Evolutionary conservation across 1,140 invertebrate genomes (phyloP).

Genomic region (Drosophila kurseongensis): DNA sequence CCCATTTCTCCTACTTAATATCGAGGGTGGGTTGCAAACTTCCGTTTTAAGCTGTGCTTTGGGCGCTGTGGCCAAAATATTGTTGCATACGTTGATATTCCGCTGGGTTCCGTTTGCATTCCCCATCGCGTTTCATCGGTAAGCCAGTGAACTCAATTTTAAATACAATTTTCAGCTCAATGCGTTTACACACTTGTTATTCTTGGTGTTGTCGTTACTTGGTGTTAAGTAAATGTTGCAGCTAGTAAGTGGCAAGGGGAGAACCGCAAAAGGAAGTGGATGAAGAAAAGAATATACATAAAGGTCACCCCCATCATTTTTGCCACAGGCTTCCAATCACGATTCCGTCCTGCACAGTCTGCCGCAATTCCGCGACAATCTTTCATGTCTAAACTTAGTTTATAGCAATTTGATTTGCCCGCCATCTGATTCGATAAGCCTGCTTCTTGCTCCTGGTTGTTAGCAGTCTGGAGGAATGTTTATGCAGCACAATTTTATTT

Average conservation of each 20-base stretch:
- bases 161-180: constrained; percentile 76
- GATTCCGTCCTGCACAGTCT: constrained; percentile 50
- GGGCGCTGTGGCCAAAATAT: constrained; percentile 23
- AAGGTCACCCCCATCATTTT: constrained; percentile 8
- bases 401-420: constrained; percentile 76
- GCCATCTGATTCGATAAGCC: constrained; percentile 79
- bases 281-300: constrained; percentile 11
- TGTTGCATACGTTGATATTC: constrained; percentile 55
- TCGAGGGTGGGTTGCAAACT: constrained; percentile 40
- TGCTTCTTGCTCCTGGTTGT: constrained; percentile 23
- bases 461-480: constrained; percentile 56
- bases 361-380: constrained; percentile 69
- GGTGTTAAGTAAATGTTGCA: constrained; percentile 80
- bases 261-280: constrained; percentile 15
- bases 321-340: constrained; percentile 40
- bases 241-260: constrained; percentile 71
- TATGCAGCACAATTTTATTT: constrained; percentile 81
- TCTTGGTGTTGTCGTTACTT: constrained; percentile 57
- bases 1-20: constrained; percentile 30
- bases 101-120: constrained; percentile 5
- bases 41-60: constrained; percentile 14
- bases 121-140: constrained; percentile 1
- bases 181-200: constrained; percentile 61
- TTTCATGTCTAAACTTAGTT: constrained; percentile 80
- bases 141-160: constrained; percentile 57